Evolutionary conservation across 2,113 vertebrate species (phyloP).

Genomic region (Serilophus lunatus): DNA sequence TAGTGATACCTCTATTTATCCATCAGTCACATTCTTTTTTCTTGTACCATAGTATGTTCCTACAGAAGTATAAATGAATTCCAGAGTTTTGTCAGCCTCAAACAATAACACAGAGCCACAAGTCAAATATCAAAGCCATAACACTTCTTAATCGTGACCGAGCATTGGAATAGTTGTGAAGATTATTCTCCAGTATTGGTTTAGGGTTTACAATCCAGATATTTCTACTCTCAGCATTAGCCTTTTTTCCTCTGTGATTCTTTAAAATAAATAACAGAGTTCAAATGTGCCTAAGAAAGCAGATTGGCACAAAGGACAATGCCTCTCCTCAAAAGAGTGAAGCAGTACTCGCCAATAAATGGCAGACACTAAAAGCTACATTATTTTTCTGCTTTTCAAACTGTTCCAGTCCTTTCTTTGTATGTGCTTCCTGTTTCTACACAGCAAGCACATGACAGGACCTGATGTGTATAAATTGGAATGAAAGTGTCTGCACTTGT

Average conservation of each 20-base stretch:
- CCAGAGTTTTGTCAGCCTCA: not conserved
- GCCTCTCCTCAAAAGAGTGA: not conserved
- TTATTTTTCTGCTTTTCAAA: not conserved
- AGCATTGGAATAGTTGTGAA: not conserved
- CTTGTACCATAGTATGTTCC: not conserved
- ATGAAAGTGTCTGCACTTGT: not conserved
- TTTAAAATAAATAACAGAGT: not conserved
- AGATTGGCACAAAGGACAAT: not conserved
- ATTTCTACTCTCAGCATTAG: not conserved
- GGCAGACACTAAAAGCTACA: not conserved
- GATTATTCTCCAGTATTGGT: not conserved
- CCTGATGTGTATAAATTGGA: not conserved
- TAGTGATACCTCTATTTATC: not conserved
- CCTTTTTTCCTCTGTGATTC: not conserved
- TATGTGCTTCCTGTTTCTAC: too few species aligned
- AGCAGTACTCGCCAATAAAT: not conserved
- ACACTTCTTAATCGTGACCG: not conserved
- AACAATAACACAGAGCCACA: not conserved
- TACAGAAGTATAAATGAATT: not conserved
- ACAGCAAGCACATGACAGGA: not conserved
- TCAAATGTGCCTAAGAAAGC: not conserved
- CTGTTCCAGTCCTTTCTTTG: not conserved
- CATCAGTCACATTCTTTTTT: not conserved
- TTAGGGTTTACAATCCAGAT: not conserved
- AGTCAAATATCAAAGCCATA: not conserved